Evolutionary conservation across 2,113 vertebrate genomes (phyloP), one percentile per base, ranked within the genome.

Genomic region (Antennarius striatus): DNA sequence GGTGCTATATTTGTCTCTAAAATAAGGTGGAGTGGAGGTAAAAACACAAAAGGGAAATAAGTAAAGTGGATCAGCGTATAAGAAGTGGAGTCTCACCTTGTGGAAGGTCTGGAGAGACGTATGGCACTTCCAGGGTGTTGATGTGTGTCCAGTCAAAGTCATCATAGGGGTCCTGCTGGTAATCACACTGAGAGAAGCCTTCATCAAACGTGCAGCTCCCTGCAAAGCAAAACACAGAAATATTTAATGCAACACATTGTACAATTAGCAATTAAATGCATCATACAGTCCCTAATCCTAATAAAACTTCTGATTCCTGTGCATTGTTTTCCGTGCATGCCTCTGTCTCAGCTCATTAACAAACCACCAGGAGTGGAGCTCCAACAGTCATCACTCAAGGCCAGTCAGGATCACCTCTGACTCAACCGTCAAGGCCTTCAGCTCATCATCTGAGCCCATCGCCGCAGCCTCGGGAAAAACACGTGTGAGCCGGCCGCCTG

Each of bases 91-190:
- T 79, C 91, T 95, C 65, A 99, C 97, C 98, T 94, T 96, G 94
- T 60, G 98, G 98, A 89, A 98, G 95, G 61, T 97, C 94, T 0
- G 94, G 93, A 0, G 95, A 96, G 73, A 98, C 86, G 64, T 96
- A 96, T 22, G 95, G 95, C 71, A 95, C 93, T 55, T 98, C 97
- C 81, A 96, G 95, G 11, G 95, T 94, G 32, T 96, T 98, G 84
- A 98, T 94, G 32, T 98, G 96, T 0, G 94, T 95, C 98, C 98
- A 98, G 84, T 99, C 98, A 3, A 98, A 98, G 87, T 98, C 97
- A 62, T 98, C 96, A 0, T 98, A 96, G 0, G 94, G 92, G 79
- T 99, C 97, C 86, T 99, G 98, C 77, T 97, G 95, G 90, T 98
- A 99, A 79, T 98, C 96, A 71, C 98, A 99, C 70, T 95, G 93